Base-by-base conservation (phyloP, 37 sponge, comb jelly and placozoan genomes). In the Amphimedon queenslandica region DNA sequence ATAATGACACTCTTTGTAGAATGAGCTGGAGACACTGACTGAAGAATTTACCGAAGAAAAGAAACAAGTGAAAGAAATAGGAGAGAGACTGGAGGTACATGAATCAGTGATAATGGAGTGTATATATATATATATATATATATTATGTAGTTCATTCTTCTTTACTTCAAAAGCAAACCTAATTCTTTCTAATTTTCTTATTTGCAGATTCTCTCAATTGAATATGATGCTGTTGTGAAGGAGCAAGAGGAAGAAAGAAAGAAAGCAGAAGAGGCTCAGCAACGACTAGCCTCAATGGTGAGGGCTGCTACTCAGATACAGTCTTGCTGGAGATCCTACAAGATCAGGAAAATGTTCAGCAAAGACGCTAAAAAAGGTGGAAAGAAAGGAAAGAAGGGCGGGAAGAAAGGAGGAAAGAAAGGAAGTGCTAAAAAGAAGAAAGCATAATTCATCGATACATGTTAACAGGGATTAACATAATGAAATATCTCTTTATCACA, bases 241-340 rank as follows among this genome's bases (percentile, higher is more conserved):
- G 94, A 97, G 63, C 91, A 94, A 82, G 83, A 92, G 43, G 75
- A 85, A 39, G 91, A 88, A 2, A 70, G 81, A 31, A 83, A 74
- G 51, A 90, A 77, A 64, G 84, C 84, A 58, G 92, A 87, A 69
- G 79, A 88, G 21, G 88, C 61, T 32, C 35, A 76, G 30, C 81
- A 77, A n/a, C 42, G 84, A 69, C 41, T 84, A 69, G 55, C 61
- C 16, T 18, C 56, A 37, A 72, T 82, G 76, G 55, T 64, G 11
- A 38, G 73, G 40, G 96, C 96, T 61, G 93, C 93, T 5, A 77
- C 68, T 34, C 41, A 77, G 2, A 90, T 96, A 53, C 47, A 60
- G 28, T 11, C 27, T 25, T 60, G 23, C 61, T 60, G 61, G 61
- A 58, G 39, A 58, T 8, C 57, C n/a, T 93, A 82, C 77, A 63